phyloP scores from a whole-genome alignment of 1,140 invertebrate species.

The Lucilia sericata region DNA sequence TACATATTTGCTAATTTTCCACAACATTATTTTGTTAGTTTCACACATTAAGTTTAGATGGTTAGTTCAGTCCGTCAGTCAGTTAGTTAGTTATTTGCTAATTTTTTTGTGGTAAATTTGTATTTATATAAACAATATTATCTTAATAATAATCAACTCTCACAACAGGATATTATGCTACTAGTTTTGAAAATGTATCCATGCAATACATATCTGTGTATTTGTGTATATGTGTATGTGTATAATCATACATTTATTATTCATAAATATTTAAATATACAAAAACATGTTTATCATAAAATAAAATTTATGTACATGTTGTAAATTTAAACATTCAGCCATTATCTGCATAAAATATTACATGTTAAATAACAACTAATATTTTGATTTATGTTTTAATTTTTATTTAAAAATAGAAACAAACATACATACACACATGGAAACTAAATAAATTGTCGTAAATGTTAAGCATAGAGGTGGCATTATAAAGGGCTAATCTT shows the following conservation, averaged over 20 bases:
- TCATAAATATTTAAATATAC: neutral
- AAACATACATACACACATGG: neutral
- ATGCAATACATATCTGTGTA: neutral
- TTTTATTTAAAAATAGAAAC: conserved; percentile 4
- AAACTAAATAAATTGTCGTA: neutral
- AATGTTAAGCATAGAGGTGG: neutral
- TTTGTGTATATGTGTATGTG: neutral
- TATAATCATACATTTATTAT: neutral
- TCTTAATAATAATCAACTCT: conserved; percentile 29
- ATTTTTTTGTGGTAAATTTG: neutral
- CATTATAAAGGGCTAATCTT: neutral
- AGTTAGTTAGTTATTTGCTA: too few species aligned
- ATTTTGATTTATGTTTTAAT: conserved; percentile 24
- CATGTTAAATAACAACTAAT: conserved; percentile 29
- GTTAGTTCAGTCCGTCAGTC: too few species aligned
- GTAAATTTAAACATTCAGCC: conserved; percentile 13
- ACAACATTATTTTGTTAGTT: too few species aligned
- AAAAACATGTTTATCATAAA: conserved; percentile 24
- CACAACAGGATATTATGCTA: conserved; percentile 25
- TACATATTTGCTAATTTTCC: too few species aligned
- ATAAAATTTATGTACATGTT: conserved; percentile 21
- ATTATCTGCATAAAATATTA: conserved; percentile 29
- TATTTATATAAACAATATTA: neutral
- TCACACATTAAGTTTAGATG: too few species aligned
- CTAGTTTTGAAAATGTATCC: conserved; percentile 20